phyloP scores from a whole-genome alignment of 1,140 invertebrate species.

The Brachionus sp. region DNA sequence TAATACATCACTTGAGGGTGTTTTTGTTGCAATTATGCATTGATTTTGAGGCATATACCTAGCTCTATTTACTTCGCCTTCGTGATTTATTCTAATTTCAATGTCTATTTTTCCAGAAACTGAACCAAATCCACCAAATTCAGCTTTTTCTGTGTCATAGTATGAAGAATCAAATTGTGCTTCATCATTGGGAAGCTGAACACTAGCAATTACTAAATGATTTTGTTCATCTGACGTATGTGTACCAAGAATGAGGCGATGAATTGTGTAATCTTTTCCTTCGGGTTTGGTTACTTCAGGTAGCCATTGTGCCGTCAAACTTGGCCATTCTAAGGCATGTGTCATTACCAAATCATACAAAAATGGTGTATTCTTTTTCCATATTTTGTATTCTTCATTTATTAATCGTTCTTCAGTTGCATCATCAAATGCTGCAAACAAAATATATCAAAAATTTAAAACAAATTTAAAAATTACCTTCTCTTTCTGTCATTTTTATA shows the following conservation, averaged over 20 bases:
- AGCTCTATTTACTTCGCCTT: conserved; percentile 97
- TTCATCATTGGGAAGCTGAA: conserved; percentile 89
- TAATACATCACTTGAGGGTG: conserved; percentile 95
- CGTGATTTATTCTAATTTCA: conserved; percentile 99
- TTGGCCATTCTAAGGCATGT: conserved; percentile 64
- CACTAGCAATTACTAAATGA: conserved; percentile 94
- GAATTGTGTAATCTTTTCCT: conserved; percentile 96
- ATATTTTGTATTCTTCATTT: conserved; percentile 95
- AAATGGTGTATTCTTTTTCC: conserved; percentile 62
- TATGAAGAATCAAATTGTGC: conserved; percentile 78
- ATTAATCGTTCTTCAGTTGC: conserved; percentile 85
- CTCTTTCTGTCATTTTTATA: conserved; percentile 28
- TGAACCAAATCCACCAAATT: conserved; percentile 98
- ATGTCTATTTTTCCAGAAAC: conserved; percentile 99
- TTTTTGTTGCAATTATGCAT: conserved; percentile 98
- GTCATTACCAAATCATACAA: conserved; percentile 61
- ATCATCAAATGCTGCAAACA: background rate
- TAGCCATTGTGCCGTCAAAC: conserved; percentile 96
- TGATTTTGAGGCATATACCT: conserved; percentile 99
- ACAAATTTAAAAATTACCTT: background rate
- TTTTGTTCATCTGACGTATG: conserved; percentile 99
- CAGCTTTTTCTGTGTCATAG: conserved; percentile 97
- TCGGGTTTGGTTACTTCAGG: conserved; percentile 94
- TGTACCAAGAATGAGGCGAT: conserved; percentile 94
- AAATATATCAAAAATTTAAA: background rate